Evolutionary conservation across 2,113 vertebrate genomes (phyloP).

Genomic region (Pterocles gutturalis): DNA sequence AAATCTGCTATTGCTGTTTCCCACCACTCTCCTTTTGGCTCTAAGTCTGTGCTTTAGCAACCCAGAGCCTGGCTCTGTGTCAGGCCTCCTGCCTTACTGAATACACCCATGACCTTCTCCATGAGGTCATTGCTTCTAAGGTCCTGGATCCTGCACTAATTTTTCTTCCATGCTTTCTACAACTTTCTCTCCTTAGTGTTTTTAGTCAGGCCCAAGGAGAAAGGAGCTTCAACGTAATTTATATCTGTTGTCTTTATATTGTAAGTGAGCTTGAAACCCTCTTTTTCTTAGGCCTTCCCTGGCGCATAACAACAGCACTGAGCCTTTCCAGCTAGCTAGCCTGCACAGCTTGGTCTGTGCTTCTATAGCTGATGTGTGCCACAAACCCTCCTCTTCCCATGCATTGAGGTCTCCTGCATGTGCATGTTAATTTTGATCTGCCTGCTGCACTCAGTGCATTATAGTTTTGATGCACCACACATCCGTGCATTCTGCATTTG

Average conservation of each 20-base stretch:
- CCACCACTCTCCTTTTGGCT: not conserved
- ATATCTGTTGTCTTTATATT: rapidly evolving
- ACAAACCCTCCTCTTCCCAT: not conserved
- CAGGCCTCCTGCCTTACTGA: not conserved
- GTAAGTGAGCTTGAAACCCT: not conserved
- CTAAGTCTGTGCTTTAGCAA: not conserved
- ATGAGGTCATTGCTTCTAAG: not conserved
- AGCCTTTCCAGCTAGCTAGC: not conserved
- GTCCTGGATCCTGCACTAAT: not conserved
- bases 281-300: not conserved
- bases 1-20: not conserved
- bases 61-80: not conserved
- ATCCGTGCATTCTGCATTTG: not conserved
- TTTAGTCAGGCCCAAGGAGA: not conserved
- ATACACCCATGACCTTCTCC: not conserved
- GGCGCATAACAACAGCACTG: not conserved
- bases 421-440: not conserved
- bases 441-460: not conserved
- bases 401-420: not conserved
- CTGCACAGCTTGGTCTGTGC: not conserved
- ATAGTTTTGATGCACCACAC: not conserved
- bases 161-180: not conserved
- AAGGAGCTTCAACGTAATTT: not conserved
- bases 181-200: not conserved
- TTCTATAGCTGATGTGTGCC: not conserved